A percentile compares a stretch with the other conserved stretches of the same genome.
Evolutionary conservation across 2,888 invertebrate genomes (phyloP).

Genomic region (Agriotes lineatus): DNA sequence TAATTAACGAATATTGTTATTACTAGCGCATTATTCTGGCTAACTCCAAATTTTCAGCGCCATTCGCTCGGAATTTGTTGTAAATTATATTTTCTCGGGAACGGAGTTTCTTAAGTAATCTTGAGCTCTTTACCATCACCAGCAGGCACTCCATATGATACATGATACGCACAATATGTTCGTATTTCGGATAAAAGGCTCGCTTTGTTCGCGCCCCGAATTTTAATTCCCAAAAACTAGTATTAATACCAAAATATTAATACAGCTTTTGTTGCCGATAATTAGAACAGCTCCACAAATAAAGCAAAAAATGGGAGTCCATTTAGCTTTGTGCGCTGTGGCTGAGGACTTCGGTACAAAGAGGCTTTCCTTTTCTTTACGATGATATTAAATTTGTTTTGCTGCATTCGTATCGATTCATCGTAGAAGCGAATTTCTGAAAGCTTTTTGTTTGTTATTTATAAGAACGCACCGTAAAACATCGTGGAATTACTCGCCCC

Average conservation of each 20-base stretch:
- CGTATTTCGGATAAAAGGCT: neutral
- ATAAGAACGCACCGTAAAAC: neutral
- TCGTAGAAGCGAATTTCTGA: neutral
- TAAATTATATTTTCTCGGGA: neutral
- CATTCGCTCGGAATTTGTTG: constrained; percentile 1
- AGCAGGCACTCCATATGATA: constrained; percentile 3
- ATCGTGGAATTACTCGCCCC: too few species aligned
- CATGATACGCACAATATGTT: constrained; percentile 3
- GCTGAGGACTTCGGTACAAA: neutral
- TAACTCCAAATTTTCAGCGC: constrained; percentile 2
- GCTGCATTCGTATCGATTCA: constrained; percentile 7
- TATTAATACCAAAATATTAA: too few species aligned
- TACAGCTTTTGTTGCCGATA: too few species aligned
- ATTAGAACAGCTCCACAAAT: too few species aligned
- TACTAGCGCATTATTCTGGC: neutral
- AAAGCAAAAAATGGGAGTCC: too few species aligned
- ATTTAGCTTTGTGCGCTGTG: too few species aligned
- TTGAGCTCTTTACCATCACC: neutral
- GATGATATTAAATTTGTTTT: constrained; percentile 5
- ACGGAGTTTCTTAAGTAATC: neutral
- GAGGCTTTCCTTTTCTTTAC: neutral
- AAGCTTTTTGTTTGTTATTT: constrained; percentile 14
- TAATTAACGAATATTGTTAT: constrained; percentile 38
- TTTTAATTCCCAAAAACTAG: too few species aligned
- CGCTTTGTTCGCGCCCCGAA: neutral